Evolutionary conservation across 2,888 invertebrate species (phyloP).

Genomic region (Maniola hyperantus): DNA sequence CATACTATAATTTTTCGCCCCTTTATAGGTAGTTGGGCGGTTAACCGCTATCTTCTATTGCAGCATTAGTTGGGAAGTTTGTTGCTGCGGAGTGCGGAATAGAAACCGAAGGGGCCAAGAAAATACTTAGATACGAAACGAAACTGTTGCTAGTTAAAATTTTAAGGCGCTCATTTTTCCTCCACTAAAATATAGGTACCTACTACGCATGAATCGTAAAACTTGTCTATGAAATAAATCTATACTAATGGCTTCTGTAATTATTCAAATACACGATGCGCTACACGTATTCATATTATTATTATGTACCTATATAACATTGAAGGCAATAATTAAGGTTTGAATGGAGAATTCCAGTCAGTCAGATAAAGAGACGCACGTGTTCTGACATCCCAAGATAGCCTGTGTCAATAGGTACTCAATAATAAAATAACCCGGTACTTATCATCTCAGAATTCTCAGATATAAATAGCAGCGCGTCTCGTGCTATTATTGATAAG

Average conservation of each 20-base stretch:
- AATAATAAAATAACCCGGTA: slow-evolving; percentile 43
- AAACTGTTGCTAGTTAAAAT: background rate
- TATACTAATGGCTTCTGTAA: background rate
- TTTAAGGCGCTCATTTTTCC: background rate
- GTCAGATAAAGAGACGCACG: slow-evolving; percentile 48
- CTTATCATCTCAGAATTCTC: slow-evolving; percentile 27
- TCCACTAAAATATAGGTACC: no score
- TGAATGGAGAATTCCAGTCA: slow-evolving; percentile 51
- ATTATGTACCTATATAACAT: background rate
- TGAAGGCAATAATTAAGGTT: slow-evolving; percentile 35
- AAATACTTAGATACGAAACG: no score
- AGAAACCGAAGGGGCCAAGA: no score
- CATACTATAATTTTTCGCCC: no score
- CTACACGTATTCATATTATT: background rate
- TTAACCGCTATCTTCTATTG: no score
- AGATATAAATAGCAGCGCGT: slow-evolving; percentile 53
- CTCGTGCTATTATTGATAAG: slow-evolving; percentile 65
- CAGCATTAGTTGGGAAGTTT: no score
- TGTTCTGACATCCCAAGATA: slow-evolving; percentile 47
- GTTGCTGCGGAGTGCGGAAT: no score
- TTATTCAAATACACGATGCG: background rate
- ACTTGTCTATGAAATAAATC: no score
- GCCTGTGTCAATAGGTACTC: slow-evolving; percentile 46
- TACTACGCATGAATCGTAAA: no score
- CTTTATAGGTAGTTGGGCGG: no score